These are phyloP conservation scores for Ptiloglossa arizonensis DNA, from an alignment of 1,140 invertebrate genomes.

Conservation along the genomic window DNA sequence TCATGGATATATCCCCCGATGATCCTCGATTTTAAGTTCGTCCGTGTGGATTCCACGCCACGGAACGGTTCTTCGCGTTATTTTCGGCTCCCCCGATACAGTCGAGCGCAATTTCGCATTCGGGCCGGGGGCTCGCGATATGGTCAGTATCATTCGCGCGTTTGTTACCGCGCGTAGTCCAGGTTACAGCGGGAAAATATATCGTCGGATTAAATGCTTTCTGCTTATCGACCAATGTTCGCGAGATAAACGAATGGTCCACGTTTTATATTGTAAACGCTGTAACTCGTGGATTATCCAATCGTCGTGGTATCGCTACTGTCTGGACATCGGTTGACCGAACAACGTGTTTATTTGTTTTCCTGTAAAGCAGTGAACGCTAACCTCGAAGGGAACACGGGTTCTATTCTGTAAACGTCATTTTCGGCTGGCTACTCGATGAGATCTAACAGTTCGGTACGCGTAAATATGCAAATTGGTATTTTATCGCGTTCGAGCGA, in stretches of 20 bases:
- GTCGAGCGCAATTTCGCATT: not conserved
- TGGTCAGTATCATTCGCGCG: not conserved
- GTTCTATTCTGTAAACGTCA: too few species aligned
- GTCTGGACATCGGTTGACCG: not conserved
- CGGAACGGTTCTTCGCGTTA: too few species aligned
- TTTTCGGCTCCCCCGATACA: not conserved
- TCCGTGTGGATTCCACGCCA: conserved; percentile 1
- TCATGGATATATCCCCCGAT: not conserved
- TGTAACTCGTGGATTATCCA: conserved; percentile 22
- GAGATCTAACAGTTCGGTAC: too few species aligned
- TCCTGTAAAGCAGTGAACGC: too few species aligned
- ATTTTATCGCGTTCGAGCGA: too few species aligned
- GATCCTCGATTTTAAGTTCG: conserved; percentile 8
- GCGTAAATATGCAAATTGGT: too few species aligned
- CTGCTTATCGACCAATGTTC: conserved; percentile 18
- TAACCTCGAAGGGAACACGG: too few species aligned
- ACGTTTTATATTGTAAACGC: conserved; percentile 11
- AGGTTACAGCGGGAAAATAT: not conserved
- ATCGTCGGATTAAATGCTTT: conserved; percentile 27
- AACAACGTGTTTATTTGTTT: not conserved
- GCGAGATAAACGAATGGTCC: conserved; percentile 1
- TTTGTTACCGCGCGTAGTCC: not conserved
- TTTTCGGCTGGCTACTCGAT: too few species aligned
- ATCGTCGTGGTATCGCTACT: conserved; percentile 6
- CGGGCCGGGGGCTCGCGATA: too few species aligned